phyloP scores from a whole-genome alignment of 2,113 vertebrate genomes.

The Urocynchramus pylzowi region DNA sequence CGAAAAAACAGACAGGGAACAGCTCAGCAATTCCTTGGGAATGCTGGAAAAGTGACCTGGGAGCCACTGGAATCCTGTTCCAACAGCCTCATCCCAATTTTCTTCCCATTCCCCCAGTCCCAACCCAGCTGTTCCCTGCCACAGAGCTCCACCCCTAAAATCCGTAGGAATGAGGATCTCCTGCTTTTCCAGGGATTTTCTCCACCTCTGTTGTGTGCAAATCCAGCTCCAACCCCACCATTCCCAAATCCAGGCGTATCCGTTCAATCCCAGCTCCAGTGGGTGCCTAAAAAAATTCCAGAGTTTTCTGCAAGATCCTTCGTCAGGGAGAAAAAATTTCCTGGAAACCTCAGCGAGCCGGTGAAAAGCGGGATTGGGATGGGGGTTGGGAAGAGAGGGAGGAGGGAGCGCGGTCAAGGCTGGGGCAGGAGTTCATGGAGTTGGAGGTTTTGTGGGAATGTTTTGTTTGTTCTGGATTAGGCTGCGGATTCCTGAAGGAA shows the following conservation, averaged over 20 bases:
- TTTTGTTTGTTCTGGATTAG: background rate
- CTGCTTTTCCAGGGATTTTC: background rate
- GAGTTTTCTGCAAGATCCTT: background rate
- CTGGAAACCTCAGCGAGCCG: background rate
- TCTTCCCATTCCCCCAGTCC: background rate
- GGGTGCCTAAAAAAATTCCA: background rate
- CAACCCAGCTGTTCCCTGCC: background rate
- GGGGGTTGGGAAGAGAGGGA: background rate
- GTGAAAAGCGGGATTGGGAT: background rate
- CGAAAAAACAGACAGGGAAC: background rate
- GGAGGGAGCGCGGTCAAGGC: background rate
- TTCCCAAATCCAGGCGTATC: background rate
- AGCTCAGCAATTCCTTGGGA: accelerated
- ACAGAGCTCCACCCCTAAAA: background rate
- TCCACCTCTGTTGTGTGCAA: accelerated
- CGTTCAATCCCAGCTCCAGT: background rate
- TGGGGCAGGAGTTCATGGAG: background rate
- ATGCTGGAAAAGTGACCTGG: background rate
- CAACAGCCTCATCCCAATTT: background rate
- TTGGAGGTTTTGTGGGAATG: background rate
- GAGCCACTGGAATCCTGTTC: background rate
- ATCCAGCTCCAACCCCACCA: accelerated
- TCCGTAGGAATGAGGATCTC: background rate
- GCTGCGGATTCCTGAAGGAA: background rate
- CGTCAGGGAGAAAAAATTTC: background rate